Evolutionary conservation across 1,140 invertebrate species (phyloP), one percentile per base, ranked within the genome.

Genomic region (Hycleus phaleratus): DNA sequence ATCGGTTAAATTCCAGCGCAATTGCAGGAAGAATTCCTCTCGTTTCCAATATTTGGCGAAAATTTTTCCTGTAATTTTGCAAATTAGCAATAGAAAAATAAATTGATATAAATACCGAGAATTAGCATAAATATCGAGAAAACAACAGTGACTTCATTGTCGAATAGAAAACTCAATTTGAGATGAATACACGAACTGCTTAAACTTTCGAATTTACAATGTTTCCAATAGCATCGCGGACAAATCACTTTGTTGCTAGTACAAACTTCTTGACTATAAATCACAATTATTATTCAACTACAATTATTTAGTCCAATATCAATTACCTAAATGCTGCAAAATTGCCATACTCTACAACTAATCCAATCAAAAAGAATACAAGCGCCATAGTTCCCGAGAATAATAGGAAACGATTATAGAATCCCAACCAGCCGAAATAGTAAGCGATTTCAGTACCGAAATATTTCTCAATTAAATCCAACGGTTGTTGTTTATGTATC

Each of bases 81-180:
- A 48, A 52, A 48, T 6, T 12, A 42, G 45, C 32, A n/a, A 43
- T 7, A 48, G 24, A 39, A 6, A 0, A 0, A 26, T 18, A 11
- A 49, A 25, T 9, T 38, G 1, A 11, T 46, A 24, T 50, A 76
- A 74, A 82, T 79, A 81, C 90, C 88, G 92, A 93, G 97, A 70
- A 99, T 84, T 32, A 93, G 93, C 92, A 98, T 97, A 67, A 97
- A 91, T 42, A 93, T 83, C 18, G 96, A 89, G 75, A 97, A 98
- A 67, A 91, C 82, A 1, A 98, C 85, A 0, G 93, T 97, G 10
- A 86, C 86, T 9, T 85, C 81, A 77, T 98, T 98, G 69, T 98
- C 95, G 71, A 98, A 94, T 25, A 98, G 77, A 68, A 95, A 93
- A 0, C 90, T 92, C 12, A 92, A 77, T 65, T 82, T 79, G 8